A percentile compares a stretch with the other conserved stretches of the same genome.
phyloP scores from a whole-genome alignment of 2,797 vertebrate species.

The Strix occidentalis region DNA sequence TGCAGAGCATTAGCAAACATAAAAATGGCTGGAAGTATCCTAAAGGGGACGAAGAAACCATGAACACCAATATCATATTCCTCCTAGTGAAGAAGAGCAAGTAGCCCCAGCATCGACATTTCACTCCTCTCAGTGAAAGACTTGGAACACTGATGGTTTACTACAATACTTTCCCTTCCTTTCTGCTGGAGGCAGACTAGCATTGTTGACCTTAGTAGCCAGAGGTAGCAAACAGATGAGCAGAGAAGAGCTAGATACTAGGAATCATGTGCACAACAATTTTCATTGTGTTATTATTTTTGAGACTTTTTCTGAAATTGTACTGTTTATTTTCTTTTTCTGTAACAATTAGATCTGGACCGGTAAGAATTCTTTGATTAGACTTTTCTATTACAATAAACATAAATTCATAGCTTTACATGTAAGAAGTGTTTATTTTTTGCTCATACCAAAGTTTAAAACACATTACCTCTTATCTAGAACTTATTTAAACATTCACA shows the following conservation, averaged over 20 bases:
- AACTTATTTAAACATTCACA: background rate
- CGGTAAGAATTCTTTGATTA: background rate
- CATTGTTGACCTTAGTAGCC: background rate
- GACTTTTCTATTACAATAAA: background rate
- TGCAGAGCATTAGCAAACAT: background rate
- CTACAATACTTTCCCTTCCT: background rate
- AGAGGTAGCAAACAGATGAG: background rate
- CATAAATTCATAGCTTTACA: background rate
- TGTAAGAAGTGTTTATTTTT: background rate
- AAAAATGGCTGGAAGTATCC: background rate
- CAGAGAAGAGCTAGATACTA: background rate
- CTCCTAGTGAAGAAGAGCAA: background rate
- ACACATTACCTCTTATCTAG: background rate
- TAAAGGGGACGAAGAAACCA: background rate
- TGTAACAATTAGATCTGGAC: background rate
- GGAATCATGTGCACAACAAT: background rate
- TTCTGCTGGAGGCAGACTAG: background rate
- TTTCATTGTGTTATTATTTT: background rate
- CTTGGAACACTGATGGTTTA: background rate
- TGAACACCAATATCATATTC: background rate
- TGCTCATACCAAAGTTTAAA: background rate
- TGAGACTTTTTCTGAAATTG: background rate
- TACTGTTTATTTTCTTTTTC: background rate
- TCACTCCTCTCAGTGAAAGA: background rate
- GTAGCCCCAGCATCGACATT: background rate